Conservation (phyloP, 2,888 invertebrate species). For the Lepetodrilus schrolli region DNA sequence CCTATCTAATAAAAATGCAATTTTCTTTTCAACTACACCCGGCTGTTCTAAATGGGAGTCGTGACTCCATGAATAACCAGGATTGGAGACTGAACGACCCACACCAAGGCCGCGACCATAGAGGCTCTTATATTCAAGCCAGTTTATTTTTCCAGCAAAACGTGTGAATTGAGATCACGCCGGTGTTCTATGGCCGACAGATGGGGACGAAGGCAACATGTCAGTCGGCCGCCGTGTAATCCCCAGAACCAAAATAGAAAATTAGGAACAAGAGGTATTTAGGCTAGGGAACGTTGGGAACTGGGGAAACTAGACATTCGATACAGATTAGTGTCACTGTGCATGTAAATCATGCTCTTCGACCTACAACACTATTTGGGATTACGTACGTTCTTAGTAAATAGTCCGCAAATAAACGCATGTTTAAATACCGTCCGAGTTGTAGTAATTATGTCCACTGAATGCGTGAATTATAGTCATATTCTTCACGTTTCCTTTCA, state of each 20-base stretch:
- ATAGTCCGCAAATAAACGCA: too few relatives aligned
- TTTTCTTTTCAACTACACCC: conserved; percentile 37
- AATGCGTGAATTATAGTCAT: too few relatives aligned
- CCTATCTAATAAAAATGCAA: conserved; percentile 41
- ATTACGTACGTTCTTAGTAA: too few relatives aligned
- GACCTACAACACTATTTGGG: too few relatives aligned
- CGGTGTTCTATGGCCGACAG: conserved; percentile 17
- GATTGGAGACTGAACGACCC: not conserved
- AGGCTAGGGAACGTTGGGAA: not conserved
- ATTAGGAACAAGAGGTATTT: not conserved
- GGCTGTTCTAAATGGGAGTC: conserved; percentile 33
- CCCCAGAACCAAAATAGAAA: conserved; percentile 8
- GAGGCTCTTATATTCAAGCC: conserved; percentile 21
- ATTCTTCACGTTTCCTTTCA: too few relatives aligned
- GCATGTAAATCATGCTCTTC: too few relatives aligned
- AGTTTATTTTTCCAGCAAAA: conserved; percentile 35
- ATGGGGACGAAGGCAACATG: conserved; percentile 28
- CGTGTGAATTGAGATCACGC: conserved; percentile 24
- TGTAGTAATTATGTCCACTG: too few relatives aligned
- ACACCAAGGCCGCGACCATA: conserved; percentile 1
- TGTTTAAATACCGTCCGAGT: too few relatives aligned
- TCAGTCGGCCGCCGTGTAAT: not conserved
- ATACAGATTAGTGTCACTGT: too few relatives aligned
- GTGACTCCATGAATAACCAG: conserved; percentile 34
- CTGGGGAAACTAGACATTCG: too few relatives aligned